Evolutionary conservation across 2,797 vertebrate species (phyloP).

Genomic region (Toxotes lorentzi): DNA sequence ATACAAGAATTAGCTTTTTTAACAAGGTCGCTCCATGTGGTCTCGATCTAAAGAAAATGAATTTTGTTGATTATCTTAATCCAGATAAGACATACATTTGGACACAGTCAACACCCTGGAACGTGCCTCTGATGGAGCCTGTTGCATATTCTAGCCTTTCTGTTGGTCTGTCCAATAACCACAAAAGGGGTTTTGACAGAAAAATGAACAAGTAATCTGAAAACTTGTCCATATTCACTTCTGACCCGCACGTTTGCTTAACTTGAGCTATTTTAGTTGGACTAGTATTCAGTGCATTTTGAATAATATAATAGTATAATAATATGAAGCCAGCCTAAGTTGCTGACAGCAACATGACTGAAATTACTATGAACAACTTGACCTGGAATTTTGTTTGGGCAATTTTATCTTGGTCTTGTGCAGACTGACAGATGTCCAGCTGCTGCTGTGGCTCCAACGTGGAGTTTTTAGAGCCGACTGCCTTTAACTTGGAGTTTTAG

Average conservation of each 20-base stretch:
- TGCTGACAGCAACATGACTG: conserved; percentile 14
- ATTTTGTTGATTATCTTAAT: neutral
- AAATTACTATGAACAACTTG: conserved; percentile 18
- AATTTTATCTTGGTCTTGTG: conserved; percentile 20
- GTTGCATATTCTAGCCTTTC: neutral
- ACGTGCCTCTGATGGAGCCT: neutral
- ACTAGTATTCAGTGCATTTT: conserved; percentile 1
- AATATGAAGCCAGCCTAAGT: too few relatives aligned
- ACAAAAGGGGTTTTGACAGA: conserved; percentile 14
- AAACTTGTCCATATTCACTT: neutral
- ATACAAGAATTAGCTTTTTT: neutral
- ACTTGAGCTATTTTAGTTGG: conserved; percentile 26
- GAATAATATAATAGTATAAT: conserved; percentile 11
- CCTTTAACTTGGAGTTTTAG: conserved; percentile 51
- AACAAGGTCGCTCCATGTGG: neutral
- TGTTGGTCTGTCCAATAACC: neutral
- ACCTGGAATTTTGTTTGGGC: conserved; percentile 38
- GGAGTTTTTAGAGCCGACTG: conserved; percentile 36
- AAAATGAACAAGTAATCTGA: neutral
- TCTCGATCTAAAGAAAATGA: neutral
- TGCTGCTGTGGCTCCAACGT: conserved; percentile 38
- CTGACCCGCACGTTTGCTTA: conserved; percentile 5
- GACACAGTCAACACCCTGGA: neutral
- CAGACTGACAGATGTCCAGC: conserved; percentile 43
- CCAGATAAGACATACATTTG: neutral